Evolutionary conservation across 2,888 invertebrate species (phyloP), one percentile per base, ranked within the genome.

Genomic region (Tetropium fuscum): DNA sequence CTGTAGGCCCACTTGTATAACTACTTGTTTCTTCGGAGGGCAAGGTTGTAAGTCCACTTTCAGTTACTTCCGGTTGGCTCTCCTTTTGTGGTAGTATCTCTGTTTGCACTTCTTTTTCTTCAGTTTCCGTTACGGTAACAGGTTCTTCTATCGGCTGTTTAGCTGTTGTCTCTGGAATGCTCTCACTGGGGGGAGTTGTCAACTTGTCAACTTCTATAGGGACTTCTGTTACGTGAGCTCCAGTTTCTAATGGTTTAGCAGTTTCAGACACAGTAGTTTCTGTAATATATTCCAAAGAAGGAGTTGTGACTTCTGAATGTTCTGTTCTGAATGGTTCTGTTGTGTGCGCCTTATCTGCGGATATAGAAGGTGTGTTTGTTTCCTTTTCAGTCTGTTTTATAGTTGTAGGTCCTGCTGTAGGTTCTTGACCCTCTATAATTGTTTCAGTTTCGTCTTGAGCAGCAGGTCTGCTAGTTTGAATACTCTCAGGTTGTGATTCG

Each of bases 221-320:
- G 3, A 11, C 13, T 20, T 49, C 55, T 20, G 64, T 64, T 3
- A 64, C 64, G 4, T 64, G 58, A 44, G 62, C 43, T 27, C 61
- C 68, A 36, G 67, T 59, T 58, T 70, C 64, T 40, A 61, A 45
- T 40, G 63, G 48, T 66, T 66, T 59, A 18, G 22, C 43, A 80
- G 79, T 51, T n/a, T 15, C 20, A n/a, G 15, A 34, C 58, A 58
- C 63, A 27, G 64, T 51, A 10, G 25, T 36, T 57, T 68, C 69
- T 40, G 51, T 54, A 27, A 51, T 11, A 8, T 18, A 16, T 40
- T 25, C 40, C 10, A 18, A 1, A 22, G 3, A 3, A 18, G 40
- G 8, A 1, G 6, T 19, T 22, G 41, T 41, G 7, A 22, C 22
- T 22, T 41, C 18, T 22, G 22, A n/a, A 27, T n/a, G 1, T n/a